phyloP scores from a whole-genome alignment of 2,113 vertebrate species.

The Isurus oxyrinchus region DNA sequence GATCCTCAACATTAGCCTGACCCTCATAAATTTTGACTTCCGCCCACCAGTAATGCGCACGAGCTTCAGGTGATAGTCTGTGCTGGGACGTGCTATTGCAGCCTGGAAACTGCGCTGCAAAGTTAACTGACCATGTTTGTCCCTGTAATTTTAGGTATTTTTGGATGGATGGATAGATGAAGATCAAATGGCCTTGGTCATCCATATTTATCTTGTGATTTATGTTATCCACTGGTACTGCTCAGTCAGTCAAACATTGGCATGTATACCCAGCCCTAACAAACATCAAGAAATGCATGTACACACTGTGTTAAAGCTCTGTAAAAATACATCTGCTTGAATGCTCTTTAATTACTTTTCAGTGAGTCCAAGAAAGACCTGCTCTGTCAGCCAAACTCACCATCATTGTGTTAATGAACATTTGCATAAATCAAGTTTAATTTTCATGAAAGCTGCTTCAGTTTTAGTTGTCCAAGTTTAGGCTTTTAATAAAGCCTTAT shows the following conservation, averaged over 20 bases:
- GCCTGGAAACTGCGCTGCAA: not conserved
- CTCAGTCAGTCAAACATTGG: not conserved
- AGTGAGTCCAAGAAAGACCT: not conserved
- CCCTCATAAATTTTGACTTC: not conserved
- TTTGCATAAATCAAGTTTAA: not conserved
- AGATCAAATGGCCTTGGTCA: not conserved
- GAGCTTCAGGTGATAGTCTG: not conserved
- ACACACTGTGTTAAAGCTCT: not conserved
- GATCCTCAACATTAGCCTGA: not conserved
- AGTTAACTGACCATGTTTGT: not conserved
- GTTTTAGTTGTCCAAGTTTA: not conserved
- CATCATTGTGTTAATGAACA: not conserved
- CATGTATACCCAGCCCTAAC: not conserved
- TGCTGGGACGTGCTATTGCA: not conserved
- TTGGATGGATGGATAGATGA: not conserved
- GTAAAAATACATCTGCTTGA: not conserved
- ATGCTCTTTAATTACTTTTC: not conserved
- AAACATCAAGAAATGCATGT: not conserved
- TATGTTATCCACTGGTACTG: not conserved
- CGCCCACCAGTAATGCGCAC: not conserved
- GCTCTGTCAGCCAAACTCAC: not conserved
- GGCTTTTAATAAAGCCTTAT: not conserved
- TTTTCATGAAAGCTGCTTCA: not conserved
- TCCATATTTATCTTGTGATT: not conserved
- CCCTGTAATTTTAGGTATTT: not conserved